Conservation (phyloP, 2,113 vertebrate genomes). For the Crotalus helleri region DNA sequence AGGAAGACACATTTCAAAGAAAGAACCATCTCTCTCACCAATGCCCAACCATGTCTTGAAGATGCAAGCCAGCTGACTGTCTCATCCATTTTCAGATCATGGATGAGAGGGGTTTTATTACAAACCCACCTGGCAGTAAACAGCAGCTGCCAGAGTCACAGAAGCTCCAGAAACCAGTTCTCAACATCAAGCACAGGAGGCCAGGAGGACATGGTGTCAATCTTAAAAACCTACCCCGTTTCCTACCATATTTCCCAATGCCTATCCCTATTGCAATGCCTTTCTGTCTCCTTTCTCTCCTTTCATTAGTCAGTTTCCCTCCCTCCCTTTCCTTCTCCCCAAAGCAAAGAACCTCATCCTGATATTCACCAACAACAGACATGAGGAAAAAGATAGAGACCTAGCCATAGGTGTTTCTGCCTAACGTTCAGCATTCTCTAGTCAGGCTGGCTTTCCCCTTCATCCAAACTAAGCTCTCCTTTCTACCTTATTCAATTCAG, state of each 20-base stretch:
- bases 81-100: neutral
- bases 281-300: no score
- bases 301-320: no score
- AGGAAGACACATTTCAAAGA: neutral
- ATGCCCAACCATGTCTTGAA: neutral
- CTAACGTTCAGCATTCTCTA: neutral
- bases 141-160: neutral
- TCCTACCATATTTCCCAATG: no score
- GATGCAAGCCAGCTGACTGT: neutral
- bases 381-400: neutral
- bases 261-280: no score
- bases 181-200: neutral
- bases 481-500: neutral
- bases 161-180: neutral
- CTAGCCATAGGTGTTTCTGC: no score
- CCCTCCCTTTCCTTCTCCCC: no score
- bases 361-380: neutral
- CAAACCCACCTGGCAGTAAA: neutral
- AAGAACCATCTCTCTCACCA: neutral
- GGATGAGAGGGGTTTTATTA: neutral
- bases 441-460: neutral
- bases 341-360: neutral
- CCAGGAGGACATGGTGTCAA: no score
- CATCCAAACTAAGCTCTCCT: neutral
- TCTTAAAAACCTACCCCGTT: no score